A percentile compares a stretch with the other conserved stretches of the same genome.
These are phyloP conservation scores for Pseudolaguvia tuberculata DNA, from an alignment of 2,113 vertebrate genomes.

Conservation along the genomic window DNA sequence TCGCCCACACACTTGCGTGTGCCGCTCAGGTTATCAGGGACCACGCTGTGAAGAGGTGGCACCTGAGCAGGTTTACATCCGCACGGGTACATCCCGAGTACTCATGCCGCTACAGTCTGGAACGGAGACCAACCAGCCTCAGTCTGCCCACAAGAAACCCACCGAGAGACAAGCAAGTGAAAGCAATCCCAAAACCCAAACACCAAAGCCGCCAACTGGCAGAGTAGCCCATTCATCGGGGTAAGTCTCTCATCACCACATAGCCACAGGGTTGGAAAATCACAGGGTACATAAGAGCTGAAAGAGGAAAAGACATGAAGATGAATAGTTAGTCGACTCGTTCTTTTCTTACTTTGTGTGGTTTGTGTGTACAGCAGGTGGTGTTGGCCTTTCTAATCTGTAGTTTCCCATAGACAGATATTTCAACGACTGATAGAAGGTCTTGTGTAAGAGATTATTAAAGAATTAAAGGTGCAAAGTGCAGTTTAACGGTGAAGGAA, in stretches of 20 bases:
- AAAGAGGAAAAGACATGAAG: not conserved
- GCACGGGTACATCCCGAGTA: constrained; percentile 52
- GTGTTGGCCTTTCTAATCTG: not conserved
- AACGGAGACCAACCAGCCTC: constrained; percentile 57
- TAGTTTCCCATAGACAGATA: too few species aligned
- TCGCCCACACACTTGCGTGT: constrained; percentile 73
- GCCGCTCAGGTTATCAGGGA: constrained; percentile 74
- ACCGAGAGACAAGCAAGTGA: constrained; percentile 54
- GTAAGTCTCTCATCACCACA: constrained; percentile 59
- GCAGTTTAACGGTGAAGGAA: too few species aligned
- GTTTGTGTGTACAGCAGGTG: not conserved
- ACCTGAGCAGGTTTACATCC: constrained; percentile 76
- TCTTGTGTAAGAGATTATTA: too few species aligned
- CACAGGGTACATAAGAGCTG: not conserved
- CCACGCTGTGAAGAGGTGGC: constrained; percentile 68
- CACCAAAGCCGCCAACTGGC: constrained; percentile 57
- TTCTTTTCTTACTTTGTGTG: not conserved
- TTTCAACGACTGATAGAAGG: too few species aligned
- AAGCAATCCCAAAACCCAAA: constrained; percentile 52
- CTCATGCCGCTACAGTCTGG: constrained; percentile 61
- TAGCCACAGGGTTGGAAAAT: not conserved
- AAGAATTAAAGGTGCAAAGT: too few species aligned
- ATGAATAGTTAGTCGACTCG: not conserved
- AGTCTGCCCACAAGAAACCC: constrained; percentile 58
- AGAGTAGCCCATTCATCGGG: constrained; percentile 54